Percentiles rank a stretch among this genome's conserved stretches.
Conservation (phyloP, 2,888 invertebrate species). For the Salticus scenicus region DNA sequence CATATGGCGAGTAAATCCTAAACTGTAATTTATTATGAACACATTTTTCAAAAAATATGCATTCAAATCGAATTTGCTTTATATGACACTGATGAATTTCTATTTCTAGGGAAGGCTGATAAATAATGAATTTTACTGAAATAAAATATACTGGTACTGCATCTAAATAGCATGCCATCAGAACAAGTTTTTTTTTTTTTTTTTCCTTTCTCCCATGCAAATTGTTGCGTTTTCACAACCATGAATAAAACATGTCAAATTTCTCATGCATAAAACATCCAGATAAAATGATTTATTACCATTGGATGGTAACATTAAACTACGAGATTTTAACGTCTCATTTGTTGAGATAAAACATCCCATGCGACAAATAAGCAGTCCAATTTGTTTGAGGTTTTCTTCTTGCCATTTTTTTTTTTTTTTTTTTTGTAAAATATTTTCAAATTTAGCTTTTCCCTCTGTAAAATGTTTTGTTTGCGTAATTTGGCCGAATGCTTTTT, state of each 20-base stretch:
- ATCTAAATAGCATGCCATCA: not conserved
- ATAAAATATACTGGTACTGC: not conserved
- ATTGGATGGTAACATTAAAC: not conserved
- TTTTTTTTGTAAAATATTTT: no score
- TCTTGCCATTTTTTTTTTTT: not conserved
- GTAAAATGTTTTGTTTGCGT: no score
- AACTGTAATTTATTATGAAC: no score
- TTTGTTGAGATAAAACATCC: not conserved
- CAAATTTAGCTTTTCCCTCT: no score
- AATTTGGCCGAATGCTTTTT: no score
- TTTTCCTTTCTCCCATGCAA: not conserved
- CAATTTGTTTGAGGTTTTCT: no score
- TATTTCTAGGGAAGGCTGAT: not conserved
- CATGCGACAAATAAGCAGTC: not conserved
- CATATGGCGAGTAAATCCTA: no score
- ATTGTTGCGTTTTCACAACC: not conserved
- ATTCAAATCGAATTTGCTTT: not conserved
- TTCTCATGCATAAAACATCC: slow-evolving; percentile 1
- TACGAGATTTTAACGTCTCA: not conserved
- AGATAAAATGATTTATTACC: not conserved
- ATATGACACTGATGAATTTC: not conserved
- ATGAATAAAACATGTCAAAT: slow-evolving; percentile 1
- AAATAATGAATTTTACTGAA: not conserved
- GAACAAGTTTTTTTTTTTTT: no score
- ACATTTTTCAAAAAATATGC: no score